Evolutionary conservation across 2,888 invertebrate genomes (phyloP).

Genomic region (Carpatolechia fugitivella): DNA sequence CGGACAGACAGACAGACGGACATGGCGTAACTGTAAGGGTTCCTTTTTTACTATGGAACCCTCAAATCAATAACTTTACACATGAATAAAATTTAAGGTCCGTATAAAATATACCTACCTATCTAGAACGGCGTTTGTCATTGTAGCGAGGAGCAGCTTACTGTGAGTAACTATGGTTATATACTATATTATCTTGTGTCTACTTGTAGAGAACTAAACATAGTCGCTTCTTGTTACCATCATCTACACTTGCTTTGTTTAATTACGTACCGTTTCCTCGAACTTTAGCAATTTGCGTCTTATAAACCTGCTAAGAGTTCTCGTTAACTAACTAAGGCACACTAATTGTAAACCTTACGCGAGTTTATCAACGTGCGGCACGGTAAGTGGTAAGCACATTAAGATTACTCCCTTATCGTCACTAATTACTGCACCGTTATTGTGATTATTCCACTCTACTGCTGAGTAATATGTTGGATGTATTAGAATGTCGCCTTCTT

Average conservation of each 20-base stretch:
- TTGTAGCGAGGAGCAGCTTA: too few relatives aligned
- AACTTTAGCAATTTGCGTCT: neutral
- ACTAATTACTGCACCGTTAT: constrained; percentile 46
- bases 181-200: too few relatives aligned
- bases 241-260: neutral
- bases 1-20: too few relatives aligned
- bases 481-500: constrained; percentile 21
- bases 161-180: too few relatives aligned
- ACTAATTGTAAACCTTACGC: constrained; percentile 1
- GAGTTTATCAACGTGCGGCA: constrained; percentile 29
- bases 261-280: neutral
- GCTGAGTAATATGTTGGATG: neutral
- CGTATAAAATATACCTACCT: too few relatives aligned
- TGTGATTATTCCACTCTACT: constrained; percentile 22
- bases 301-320: neutral
- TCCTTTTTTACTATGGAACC: too few relatives aligned
- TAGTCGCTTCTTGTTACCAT: neutral
- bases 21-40: too few relatives aligned
- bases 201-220: too few relatives aligned
- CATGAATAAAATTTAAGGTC: neutral
- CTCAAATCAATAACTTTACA: neutral
- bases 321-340: neutral
- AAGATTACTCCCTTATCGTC: constrained; percentile 51
- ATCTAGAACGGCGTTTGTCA: too few relatives aligned
- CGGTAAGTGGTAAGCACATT: constrained; percentile 48